A percentile compares a stretch with the other conserved stretches of the same genome.
Conservation (phyloP, 35 echinoderm and acorn worm species). For the Lytechinus pictus region DNA sequence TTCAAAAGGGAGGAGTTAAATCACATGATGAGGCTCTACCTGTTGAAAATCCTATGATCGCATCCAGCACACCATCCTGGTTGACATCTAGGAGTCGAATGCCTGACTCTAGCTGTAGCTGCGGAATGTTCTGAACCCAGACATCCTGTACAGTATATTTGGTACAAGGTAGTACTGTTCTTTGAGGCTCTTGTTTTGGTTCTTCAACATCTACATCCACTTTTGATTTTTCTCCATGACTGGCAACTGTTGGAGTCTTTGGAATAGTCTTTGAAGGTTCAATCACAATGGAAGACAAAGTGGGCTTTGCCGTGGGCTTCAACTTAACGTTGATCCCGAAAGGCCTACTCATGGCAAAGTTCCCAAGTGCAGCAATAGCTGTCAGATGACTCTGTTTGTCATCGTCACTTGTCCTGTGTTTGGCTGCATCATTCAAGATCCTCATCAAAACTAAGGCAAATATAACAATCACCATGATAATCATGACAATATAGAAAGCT, state of each 20-base stretch:
- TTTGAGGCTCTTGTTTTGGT: not conserved
- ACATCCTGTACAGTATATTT: conserved; percentile 77
- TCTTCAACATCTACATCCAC: not conserved
- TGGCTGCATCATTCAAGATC: conserved; percentile 63
- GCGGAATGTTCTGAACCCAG: conserved; percentile 86
- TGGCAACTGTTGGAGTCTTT: not conserved
- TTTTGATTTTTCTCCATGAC: not conserved
- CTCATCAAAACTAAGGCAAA: conserved; percentile 75
- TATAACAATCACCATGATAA: conserved; percentile 48
- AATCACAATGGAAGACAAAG: not conserved
- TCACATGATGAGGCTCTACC: conserved; percentile 43
- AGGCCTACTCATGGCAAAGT: not conserved
- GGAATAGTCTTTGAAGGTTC: not conserved
- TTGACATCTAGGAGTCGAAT: conserved; percentile 88
- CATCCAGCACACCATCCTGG: conserved; percentile 82
- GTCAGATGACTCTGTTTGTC: not conserved
- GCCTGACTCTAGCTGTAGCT: conserved; percentile 74
- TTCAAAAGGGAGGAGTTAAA: not conserved
- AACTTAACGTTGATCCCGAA: not conserved
- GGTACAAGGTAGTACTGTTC: conserved; percentile 63
- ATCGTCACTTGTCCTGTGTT: conserved; percentile 2
- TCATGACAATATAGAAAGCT: conserved; percentile 67
- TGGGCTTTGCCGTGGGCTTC: not conserved
- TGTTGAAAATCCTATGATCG: conserved; percentile 85
- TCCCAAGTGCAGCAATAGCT: not conserved